Evolutionary conservation across 2,888 invertebrate species (phyloP).

Genomic region (Rhingia rostrata): DNA sequence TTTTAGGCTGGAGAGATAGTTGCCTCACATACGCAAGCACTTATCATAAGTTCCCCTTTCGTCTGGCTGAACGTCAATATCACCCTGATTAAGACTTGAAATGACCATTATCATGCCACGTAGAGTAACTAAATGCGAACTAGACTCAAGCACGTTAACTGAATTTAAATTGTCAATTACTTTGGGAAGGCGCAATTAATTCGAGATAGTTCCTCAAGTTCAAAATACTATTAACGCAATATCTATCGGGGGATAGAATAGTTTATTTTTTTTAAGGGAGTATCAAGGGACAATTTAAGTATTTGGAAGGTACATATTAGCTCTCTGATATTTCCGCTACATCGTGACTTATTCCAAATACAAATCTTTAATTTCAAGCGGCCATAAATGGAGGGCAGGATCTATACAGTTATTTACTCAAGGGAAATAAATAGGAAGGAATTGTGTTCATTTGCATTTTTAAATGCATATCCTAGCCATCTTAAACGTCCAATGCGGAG

Average conservation of each 20-base stretch:
- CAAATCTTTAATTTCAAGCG: too few relatives aligned
- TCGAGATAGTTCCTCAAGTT: slow-evolving; percentile 37
- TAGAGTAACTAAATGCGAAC: background rate
- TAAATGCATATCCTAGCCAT: too few relatives aligned
- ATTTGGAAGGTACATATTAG: background rate
- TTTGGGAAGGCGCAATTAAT: slow-evolving; percentile 36
- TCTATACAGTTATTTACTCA: too few relatives aligned
- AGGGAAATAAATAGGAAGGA: too few relatives aligned
- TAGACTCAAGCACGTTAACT: slow-evolving; percentile 32
- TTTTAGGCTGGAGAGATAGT: slow-evolving; percentile 49
- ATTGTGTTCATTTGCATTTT: too few relatives aligned
- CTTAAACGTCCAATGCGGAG: too few relatives aligned
- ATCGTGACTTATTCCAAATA: slow-evolving; percentile 1
- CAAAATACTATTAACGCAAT: slow-evolving; percentile 15
- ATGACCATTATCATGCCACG: slow-evolving; percentile 15
- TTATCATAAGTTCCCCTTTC: slow-evolving; percentile 20
- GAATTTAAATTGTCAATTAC: slow-evolving; percentile 49
- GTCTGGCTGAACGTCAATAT: slow-evolving; percentile 6
- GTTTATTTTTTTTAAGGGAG: background rate
- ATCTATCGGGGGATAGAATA: slow-evolving; percentile 20
- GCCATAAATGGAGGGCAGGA: too few relatives aligned
- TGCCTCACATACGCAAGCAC: slow-evolving; percentile 35
- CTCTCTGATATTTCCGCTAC: background rate
- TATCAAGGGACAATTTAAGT: background rate
- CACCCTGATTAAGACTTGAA: slow-evolving; percentile 28